Base-by-base conservation (phyloP, 1,140 invertebrate species). In the Hyles vespertilio region DNA sequence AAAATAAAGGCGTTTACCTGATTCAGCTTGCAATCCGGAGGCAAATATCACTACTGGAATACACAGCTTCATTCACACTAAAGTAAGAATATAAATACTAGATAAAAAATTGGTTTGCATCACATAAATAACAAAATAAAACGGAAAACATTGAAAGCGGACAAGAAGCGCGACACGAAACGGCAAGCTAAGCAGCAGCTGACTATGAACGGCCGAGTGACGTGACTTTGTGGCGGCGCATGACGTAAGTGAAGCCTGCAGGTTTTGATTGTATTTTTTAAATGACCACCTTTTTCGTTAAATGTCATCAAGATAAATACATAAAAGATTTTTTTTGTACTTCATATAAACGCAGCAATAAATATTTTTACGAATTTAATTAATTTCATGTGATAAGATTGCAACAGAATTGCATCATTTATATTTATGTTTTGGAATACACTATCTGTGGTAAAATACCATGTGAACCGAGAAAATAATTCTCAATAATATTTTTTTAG, bases 141-240 rank as follows among this genome's bases (percentile, higher is more conserved):
- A 89, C 87, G 74, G 81, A 90, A 90, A 90, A 90, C 89, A 90
- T 89, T 87, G 79, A 90, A 90, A 90, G 89, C 89, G 83, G 86
- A 89, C 86, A 88, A 89, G 86, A 90, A 89, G 88, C 88, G 89
- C 88, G 87, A 89, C 87, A 89, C 87, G 86, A 84, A 89, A 89
- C 87, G 77, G 86, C 88, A 88, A 89, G 89, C 89, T 82, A 89
- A 89, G 89, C 87, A 89, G 88, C 89, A 89, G 88, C 89, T 89
- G 88, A 90, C 89, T 89, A 83, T 73, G 74, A 69, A 72, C 67
- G 76, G 67, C 77, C 77, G 75, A 61, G 61, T 70, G 72, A 52
- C 60, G 56, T 81, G 67, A 81, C 87, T 67, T 90, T 89, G 79
- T 61, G 76, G 51, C 36, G 52, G 58, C 80, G 83, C 68, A 58